These are phyloP conservation scores for Acanthornis magna DNA, from an alignment of 2,797 vertebrate genomes.

Conservation along the genomic window DNA sequence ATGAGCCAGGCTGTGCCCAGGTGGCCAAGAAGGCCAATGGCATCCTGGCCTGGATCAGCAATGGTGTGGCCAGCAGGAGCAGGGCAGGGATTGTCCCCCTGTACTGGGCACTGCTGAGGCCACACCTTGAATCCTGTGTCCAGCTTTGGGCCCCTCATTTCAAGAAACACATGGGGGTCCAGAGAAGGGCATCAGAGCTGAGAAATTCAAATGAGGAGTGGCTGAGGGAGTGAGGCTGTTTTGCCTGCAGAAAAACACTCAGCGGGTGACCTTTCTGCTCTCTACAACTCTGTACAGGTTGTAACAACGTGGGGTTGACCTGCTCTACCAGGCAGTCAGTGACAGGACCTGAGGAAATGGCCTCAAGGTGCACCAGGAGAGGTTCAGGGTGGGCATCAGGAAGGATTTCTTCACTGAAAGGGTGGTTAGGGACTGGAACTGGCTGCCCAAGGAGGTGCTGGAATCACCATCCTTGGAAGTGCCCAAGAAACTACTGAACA, in stretches of 20 bases:
- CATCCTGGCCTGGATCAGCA: neutral
- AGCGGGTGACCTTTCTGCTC: too few species aligned
- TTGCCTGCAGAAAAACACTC: neutral
- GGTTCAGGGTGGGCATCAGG: neutral
- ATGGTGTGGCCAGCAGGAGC: neutral
- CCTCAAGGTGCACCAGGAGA: neutral
- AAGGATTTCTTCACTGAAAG: neutral
- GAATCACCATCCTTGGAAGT: neutral
- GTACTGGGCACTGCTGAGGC: accelerated
- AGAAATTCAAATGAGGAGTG: neutral
- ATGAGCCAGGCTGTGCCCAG: neutral
- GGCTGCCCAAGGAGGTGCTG: neutral
- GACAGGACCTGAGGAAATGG: neutral
- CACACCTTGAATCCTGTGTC: accelerated
- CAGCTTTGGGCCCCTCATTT: neutral
- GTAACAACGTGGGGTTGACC: neutral
- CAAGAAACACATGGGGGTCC: neutral
- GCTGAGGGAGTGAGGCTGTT: neutral
- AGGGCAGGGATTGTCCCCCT: neutral
- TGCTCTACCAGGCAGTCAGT: neutral
- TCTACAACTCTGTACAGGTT: neutral
- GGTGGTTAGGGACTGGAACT: neutral
- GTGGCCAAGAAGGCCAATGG: neutral
- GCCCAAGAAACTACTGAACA: neutral
- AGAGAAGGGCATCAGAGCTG: neutral